phyloP scores from a whole-genome alignment of 2,113 vertebrate species.

The Urocitellus parryii region DNA sequence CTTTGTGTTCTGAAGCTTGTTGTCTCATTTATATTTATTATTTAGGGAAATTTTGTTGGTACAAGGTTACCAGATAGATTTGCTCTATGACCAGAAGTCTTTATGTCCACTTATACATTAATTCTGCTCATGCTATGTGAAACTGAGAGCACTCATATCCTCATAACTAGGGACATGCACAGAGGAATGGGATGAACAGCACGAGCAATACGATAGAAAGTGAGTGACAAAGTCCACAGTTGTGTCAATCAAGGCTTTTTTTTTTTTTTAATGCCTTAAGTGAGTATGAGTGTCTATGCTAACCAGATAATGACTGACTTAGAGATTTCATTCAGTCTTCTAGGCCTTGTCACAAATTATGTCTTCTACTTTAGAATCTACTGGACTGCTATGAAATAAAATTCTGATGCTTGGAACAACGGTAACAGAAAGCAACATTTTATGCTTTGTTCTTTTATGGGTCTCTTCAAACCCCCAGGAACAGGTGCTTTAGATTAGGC shows the following conservation, averaged over 20 bases:
- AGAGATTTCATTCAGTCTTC: conserved; percentile 24
- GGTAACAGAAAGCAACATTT: conserved; percentile 31
- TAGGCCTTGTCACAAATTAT: not conserved
- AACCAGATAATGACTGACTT: conserved; percentile 19
- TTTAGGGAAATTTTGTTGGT: not conserved
- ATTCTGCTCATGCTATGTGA: not conserved
- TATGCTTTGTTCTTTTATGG: conserved; percentile 69
- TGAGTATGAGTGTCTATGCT: not conserved
- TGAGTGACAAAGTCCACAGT: not conserved
- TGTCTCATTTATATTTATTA: not conserved
- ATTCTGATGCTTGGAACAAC: conserved; percentile 54
- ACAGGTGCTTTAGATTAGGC: conserved; percentile 83
- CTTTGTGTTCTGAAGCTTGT: not conserved
- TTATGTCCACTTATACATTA: not conserved
- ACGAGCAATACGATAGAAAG: not conserved
- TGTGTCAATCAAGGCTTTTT: not conserved
- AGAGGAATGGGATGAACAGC: not conserved
- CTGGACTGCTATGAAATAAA: conserved; percentile 71
- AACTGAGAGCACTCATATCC: not conserved
- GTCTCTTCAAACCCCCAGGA: conserved; percentile 7
- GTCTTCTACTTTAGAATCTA: conserved; percentile 62
- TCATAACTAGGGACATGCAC: not conserved
- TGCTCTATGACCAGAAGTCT: conserved; percentile 20
- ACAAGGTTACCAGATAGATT: not conserved
- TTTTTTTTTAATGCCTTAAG: not conserved